Percentiles rank a stretch among this genome's conserved stretches.
Evolutionary conservation across 2,888 invertebrate genomes (phyloP).

Genomic region (Limnephilus auricula): DNA sequence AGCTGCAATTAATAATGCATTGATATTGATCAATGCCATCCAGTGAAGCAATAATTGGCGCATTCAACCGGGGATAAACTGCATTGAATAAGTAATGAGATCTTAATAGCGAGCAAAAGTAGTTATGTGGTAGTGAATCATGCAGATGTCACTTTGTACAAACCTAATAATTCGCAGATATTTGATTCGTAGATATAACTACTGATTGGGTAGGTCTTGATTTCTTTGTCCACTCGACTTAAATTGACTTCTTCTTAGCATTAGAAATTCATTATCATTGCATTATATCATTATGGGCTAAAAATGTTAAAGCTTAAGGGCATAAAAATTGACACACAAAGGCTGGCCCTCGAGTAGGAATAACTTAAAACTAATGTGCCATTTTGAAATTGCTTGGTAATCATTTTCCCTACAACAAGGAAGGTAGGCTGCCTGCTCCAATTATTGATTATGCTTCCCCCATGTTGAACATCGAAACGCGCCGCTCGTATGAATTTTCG

Average conservation of each 20-base stretch:
- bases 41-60: not conserved
- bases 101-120: not conserved
- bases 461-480: not conserved
- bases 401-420: not conserved
- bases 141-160: not conserved
- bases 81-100: not conserved
- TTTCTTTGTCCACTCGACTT: not conserved
- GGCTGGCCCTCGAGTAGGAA: not conserved
- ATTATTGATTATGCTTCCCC: slow-evolving; percentile 10
- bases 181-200: not conserved
- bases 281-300: not conserved
- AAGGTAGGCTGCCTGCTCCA: too few species aligned
- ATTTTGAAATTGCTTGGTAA: slow-evolving; percentile 6
- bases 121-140: not conserved
- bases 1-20: not conserved
- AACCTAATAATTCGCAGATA: not conserved
- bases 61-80: not conserved
- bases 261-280: not conserved
- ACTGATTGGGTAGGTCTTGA: not conserved
- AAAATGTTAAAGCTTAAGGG: too few species aligned
- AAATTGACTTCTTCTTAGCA: not conserved
- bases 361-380: slow-evolving; percentile 14
- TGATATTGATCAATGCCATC: not conserved
- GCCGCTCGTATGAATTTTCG: not conserved
- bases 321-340: not conserved